Base-by-base conservation (phyloP, 2,113 vertebrate species). In the Cervus canadensis region DNA sequence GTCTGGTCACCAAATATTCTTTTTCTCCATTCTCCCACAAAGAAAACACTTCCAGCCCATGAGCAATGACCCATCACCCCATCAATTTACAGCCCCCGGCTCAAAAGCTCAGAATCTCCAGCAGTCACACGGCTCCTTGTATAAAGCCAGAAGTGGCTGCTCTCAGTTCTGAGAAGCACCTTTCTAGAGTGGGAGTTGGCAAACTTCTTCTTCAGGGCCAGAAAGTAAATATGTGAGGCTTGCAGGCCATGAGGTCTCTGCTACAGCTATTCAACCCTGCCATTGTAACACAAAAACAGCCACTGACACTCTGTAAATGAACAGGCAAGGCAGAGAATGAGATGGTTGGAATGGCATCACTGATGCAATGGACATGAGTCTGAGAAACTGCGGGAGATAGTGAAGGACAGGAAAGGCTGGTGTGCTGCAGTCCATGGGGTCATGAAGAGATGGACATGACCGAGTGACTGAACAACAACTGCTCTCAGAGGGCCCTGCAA, bases 21-120 rank as follows among this genome's bases (percentile, higher is more conserved):
- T 76, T 30, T 64, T 7, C 30, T 84, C 57, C 26, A 21, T 59
- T n/a, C 56, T 67, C 30, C 25, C 45, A 21, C 6, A 82, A 26
- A 76, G 11, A 43, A 83, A 15, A 23, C 25, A 36, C 54, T 19
- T 57, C 30, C 4, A 10, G 25, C 6, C 76, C 7, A 1, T 5
- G 19, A 86, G 8, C 30, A 0, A 26, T 1, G 23, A 50, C 7
- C 8, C 16, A 0, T 30, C 36, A 11, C 6, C 52, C 33, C 30
- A 8, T 6, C 5, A 7, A 5, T 11, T 14, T 11, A 4, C 7
- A n/a, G 26, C 21, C 6, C 16, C 45, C 15, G 0, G 59, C 28
- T 45, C n/a, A 8, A 40, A 57, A 79, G n/a, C 28, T 10, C 43
- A 54, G 56, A 74, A 23, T 87, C 79, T 71, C 52, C 13, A 11